Evolutionary conservation across 2,888 invertebrate genomes (phyloP).

Genomic region (Tryphoninae sp.): DNA sequence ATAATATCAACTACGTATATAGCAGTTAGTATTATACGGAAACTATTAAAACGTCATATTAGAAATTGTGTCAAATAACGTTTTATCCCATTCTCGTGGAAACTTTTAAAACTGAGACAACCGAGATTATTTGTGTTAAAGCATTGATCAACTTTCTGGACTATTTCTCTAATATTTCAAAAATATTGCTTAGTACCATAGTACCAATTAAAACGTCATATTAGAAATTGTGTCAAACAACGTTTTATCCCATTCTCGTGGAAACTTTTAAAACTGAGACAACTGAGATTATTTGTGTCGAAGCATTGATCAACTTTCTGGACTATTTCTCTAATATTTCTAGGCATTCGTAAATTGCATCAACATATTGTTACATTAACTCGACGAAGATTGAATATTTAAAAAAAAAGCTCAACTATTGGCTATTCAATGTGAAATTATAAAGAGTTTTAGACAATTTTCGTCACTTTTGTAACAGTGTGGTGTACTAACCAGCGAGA

Average conservation of each 20-base stretch:
- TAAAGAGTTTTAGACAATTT: background rate
- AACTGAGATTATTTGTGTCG: too few relatives aligned
- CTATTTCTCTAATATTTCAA: too few relatives aligned
- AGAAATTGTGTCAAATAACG: background rate
- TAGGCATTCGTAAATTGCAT: background rate
- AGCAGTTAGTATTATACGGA: background rate
- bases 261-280: too few relatives aligned
- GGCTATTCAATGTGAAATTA: background rate
- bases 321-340: too few relatives aligned
- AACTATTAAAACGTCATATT: background rate
- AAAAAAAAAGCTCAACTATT: background rate
- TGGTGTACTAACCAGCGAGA: slow-evolving; percentile 87
- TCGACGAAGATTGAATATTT: background rate
- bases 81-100: too few relatives aligned
- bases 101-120: too few relatives aligned
- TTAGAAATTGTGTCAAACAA: background rate
- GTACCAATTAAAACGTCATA: background rate
- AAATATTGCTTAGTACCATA: too few relatives aligned
- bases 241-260: too few relatives aligned
- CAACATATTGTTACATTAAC: background rate
- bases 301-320: too few relatives aligned
- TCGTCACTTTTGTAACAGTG: background rate
- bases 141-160: too few relatives aligned
- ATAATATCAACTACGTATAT: slow-evolving; percentile 7
- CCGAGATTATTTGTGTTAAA: too few relatives aligned